Evolutionary conservation across 2,113 vertebrate genomes (phyloP), one percentile per base, ranked within the genome.

Genomic region (Pycnonotus jocosus): DNA sequence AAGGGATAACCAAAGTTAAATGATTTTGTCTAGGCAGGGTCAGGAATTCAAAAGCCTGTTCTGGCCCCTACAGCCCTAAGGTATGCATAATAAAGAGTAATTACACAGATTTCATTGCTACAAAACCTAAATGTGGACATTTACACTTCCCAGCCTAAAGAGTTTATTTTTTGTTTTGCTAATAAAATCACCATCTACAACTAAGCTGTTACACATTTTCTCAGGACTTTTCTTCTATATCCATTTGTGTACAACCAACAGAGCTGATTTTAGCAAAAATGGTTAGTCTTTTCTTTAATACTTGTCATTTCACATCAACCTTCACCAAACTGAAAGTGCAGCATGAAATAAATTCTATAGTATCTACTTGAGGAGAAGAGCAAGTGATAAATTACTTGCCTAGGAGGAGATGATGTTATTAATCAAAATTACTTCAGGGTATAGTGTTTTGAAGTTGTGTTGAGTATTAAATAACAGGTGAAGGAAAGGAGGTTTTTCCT

Each of bases 401-500:
- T 60, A 28, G 40, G n/a, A 86, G 57, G 18, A 82, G 31, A 86
- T 37, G 27, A 89, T 74, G 72, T 84, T 93, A 94, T 96, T 95
- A 92, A 95, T 95, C 91, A 96, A 83, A 83, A 68, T 8, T 10
- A 76, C 95, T 90, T 77, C 45, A 66, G 90, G 83, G 68, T 66
- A 7, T 11, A 69, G 31, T 45, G 47, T 77, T 96, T 74, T 61
- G 50, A 96, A 86, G 92, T 78, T 73, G n/a, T 21, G 20, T 57
- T 2, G 2, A 90, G 86, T 94, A 92, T 91, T 96, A 94, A 96
- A 91, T 87, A 96, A 91, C 38, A 93, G 73, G 69, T 74, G 65
- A 94, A 90, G 33, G 38, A 50, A 72, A 86, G 48, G 48, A 64
- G 23, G 44, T 47, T 78, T 97, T 64, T 81, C 54, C 77, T 96